A percentile compares a stretch with the other conserved stretches of the same genome.
Evolutionary conservation across 2,888 invertebrate species (phyloP).

Genomic region (Patella depressa): DNA sequence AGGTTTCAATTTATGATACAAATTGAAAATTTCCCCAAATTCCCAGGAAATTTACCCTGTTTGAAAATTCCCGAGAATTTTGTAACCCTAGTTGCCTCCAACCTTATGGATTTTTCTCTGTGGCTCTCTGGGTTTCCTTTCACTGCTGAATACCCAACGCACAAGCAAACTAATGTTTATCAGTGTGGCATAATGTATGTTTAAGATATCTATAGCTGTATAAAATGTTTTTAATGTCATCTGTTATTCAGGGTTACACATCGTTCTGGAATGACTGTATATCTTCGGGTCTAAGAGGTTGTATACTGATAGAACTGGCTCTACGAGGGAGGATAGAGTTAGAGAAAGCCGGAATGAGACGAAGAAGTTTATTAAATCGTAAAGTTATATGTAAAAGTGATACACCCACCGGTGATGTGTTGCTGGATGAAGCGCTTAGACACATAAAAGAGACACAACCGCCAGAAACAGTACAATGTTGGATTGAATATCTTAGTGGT

Average conservation of each 20-base stretch:
- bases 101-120: too few species aligned
- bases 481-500: conserved; percentile 99
- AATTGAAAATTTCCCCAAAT: too few species aligned
- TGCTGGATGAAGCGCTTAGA: conserved; percentile 89
- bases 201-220: too few species aligned
- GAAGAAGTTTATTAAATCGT: conserved; percentile 87
- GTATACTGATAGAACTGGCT: conserved; percentile 97
- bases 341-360: conserved; percentile 95
- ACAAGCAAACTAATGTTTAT: too few species aligned
- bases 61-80: too few species aligned
- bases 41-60: too few species aligned
- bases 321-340: conserved; percentile 94
- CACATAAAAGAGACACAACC: conserved; percentile 99
- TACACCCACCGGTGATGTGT: conserved; percentile 96
- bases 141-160: too few species aligned
- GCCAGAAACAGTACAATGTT: conserved; percentile 96
- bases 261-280: conserved; percentile 99
- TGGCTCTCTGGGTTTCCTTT: too few species aligned
- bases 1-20: too few species aligned
- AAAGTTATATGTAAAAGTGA: conserved; percentile 83
- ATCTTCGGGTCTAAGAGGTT: conserved; percentile 97
- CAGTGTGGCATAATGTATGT: too few species aligned
- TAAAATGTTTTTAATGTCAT: not conserved
- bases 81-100: too few species aligned
- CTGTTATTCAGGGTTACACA: conserved; percentile 68